These are phyloP conservation scores for Heliconius aoede DNA, from an alignment of 2,888 invertebrate species.

Conservation along the genomic window DNA sequence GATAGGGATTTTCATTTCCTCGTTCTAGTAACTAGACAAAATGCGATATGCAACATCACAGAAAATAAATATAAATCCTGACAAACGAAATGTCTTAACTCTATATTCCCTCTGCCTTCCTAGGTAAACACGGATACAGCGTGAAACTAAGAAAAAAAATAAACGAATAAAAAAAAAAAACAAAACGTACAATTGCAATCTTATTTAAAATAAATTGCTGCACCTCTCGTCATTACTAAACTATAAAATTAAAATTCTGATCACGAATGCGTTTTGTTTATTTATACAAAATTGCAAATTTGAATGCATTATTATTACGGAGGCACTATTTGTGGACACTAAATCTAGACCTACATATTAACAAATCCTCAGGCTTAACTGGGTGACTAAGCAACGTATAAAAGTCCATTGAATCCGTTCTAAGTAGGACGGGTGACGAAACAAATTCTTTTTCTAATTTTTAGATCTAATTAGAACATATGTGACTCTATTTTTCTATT, in stretches of 20 bases:
- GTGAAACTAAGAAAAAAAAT: not conserved
- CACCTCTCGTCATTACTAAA: not conserved
- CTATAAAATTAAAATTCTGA: constrained; percentile 24
- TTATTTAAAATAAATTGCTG: not conserved
- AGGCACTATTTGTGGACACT: constrained; percentile 29
- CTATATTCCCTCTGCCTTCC: no score
- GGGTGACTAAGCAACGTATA: constrained; percentile 10
- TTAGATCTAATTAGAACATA: no score
- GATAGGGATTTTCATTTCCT: no score
- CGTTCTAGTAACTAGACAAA: no score
- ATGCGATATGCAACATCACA: not conserved
- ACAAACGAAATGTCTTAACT: no score
- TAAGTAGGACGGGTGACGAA: constrained; percentile 9
- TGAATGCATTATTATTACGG: constrained; percentile 27
- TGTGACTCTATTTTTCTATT: no score
- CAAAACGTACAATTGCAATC: not conserved
- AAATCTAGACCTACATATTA: constrained; percentile 31
- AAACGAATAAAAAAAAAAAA: not conserved
- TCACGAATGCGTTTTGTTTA: constrained; percentile 32
- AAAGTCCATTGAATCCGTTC: not conserved
- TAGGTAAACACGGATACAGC: not conserved
- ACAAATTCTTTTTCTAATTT: not conserved
- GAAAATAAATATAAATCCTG: no score
- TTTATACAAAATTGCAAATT: constrained; percentile 24
- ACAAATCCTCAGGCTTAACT: constrained; percentile 22